Base-by-base conservation (phyloP, 2,888 invertebrate genomes). In the Calameuta filiformis region DNA sequence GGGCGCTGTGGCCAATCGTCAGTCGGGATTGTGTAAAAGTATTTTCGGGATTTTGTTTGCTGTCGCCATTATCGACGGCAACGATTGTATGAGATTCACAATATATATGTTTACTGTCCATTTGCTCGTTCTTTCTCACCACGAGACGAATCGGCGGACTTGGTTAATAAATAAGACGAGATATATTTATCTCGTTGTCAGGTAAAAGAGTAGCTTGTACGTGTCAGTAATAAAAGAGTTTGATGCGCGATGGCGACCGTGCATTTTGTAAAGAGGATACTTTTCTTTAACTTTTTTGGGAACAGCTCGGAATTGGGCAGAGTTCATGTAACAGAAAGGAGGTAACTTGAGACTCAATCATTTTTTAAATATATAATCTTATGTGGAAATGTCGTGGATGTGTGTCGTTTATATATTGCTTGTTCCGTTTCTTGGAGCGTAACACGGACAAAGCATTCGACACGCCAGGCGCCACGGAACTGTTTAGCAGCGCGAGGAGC, bases 391-490 rank as follows among this genome's bases (percentile, higher is more conserved):
- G 9, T 23, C 23, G 23, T 23, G 9, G 9, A 56, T 23, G 23
- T 23, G 23, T 9, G 9, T 56, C 9, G 23, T 56, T 56, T 56
- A 23, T 23, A 9, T 56, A 23, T 56, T 56, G 23, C 56, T 56
- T 23, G 56, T 56, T 23, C 56, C 23, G 56, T 56, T 9, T 56
- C 56, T 56, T 9, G 23, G 56, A 56, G 56, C 23, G 23, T 9
- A 56, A 23, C 56, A 56, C 56, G 56, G 56, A 23, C 23, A 56
- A 56, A 56, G 23, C 56, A 56, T 56, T 9, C 56, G 56, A 34
- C 34, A 30, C 71, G 34, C 71, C 71, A 71, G 71, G 71, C 71
- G 71, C 30, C 15, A 74, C 9, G 74, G 74, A 74, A 74, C 11
- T 34, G 23, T 74, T 34, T 74, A n/a, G 74, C 74, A 30, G 35